These are phyloP conservation scores for Pelecanus crispus DNA, from an alignment of 2,113 vertebrate genomes.

Conservation along the genomic window DNA sequence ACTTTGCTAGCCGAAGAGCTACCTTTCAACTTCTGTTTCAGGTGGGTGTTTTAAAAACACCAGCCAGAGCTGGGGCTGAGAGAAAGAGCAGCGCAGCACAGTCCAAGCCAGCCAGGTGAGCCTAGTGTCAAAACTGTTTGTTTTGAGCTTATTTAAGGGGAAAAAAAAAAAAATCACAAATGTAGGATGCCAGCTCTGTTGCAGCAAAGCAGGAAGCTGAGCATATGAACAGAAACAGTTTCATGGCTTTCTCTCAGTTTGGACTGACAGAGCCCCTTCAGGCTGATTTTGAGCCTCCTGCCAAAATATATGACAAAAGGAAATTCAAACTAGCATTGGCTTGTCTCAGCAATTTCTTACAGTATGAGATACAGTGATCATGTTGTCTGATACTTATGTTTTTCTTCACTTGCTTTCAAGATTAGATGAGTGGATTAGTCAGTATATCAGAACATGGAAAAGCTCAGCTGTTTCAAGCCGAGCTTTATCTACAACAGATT, in stretches of 20 bases:
- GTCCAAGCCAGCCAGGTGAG: background rate
- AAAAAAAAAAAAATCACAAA: conserved; percentile 5
- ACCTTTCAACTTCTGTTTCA: conserved; percentile 31
- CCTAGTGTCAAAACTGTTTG: background rate
- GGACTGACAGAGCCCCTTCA: background rate
- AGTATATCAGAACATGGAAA: background rate
- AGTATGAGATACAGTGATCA: background rate
- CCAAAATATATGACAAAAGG: background rate
- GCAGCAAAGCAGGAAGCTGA: background rate
- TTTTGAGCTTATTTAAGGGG: background rate
- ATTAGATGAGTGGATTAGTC: background rate
- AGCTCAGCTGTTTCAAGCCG: accelerated
- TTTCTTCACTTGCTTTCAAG: background rate
- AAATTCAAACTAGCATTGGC: background rate
- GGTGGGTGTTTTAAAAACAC: conserved; percentile 9
- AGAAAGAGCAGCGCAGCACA: background rate
- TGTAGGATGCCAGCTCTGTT: background rate
- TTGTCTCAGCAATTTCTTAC: background rate
- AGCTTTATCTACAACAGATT: background rate
- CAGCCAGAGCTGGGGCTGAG: background rate
- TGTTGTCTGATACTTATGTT: background rate
- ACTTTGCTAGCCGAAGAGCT: conserved; percentile 44
- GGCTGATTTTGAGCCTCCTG: background rate
- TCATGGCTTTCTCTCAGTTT: background rate
- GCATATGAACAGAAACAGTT: background rate